phyloP scores from a whole-genome alignment of 2,888 invertebrate species.

The Himalopsyche kuldschensis region DNA sequence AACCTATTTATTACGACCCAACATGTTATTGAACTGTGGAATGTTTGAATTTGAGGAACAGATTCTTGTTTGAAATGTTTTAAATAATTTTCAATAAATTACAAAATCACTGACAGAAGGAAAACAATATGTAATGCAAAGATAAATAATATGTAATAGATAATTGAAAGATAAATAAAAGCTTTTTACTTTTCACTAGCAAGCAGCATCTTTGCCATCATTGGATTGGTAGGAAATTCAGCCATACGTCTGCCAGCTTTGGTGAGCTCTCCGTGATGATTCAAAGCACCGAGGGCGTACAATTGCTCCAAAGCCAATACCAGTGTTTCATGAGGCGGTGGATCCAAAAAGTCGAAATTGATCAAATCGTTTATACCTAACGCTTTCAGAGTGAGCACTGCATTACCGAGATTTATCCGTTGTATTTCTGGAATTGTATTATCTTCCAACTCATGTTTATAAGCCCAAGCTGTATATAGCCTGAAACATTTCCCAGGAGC shows the following conservation, averaged over 20 bases:
- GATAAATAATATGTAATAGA: too few species aligned
- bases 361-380: slow-evolving; percentile 96
- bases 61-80: too few species aligned
- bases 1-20: too few species aligned
- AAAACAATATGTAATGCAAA: too few species aligned
- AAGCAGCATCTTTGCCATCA: slow-evolving; percentile 98
- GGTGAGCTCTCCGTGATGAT: slow-evolving; percentile 96
- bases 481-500: slow-evolving; percentile 98
- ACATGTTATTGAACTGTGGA: too few species aligned
- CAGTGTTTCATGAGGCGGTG: slow-evolving; percentile 92
- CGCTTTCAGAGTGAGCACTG: slow-evolving; percentile 94
- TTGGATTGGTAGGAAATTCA: slow-evolving; percentile 97
- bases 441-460: slow-evolving; percentile 96
- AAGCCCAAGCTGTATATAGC: slow-evolving; percentile 97
- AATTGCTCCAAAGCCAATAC: slow-evolving; percentile 94
- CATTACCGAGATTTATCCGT: slow-evolving; percentile 95
- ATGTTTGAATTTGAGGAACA: too few species aligned
- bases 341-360: slow-evolving; percentile 98
- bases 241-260: slow-evolving; percentile 98
- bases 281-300: slow-evolving; percentile 95
- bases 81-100: too few species aligned
- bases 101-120: too few species aligned
- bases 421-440: slow-evolving; percentile 99
- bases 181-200: slow-evolving; percentile 85
- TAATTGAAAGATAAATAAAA: not conserved